Evolutionary conservation across 1,140 invertebrate genomes (phyloP).

Genomic region (Epicauta chinensis): DNA sequence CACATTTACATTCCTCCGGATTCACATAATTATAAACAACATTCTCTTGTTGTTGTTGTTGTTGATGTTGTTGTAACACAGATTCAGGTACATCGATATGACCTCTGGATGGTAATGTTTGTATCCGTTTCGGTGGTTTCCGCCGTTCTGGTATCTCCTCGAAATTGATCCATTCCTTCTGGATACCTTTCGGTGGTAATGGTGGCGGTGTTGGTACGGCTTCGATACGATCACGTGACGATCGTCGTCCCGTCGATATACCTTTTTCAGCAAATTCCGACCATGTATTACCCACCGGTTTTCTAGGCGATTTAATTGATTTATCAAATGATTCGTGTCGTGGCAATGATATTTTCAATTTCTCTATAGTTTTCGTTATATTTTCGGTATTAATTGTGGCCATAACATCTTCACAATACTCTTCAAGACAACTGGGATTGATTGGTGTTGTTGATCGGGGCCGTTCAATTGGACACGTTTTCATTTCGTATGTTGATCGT

Average conservation of each 20-base stretch:
- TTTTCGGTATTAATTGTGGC: conserved; percentile 31
- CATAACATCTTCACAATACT: conserved; percentile 51
- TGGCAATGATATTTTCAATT: conserved; percentile 64
- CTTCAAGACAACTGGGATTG: conserved; percentile 70
- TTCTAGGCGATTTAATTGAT: conserved; percentile 44
- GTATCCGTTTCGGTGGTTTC: conserved; percentile 71
- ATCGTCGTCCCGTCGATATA: conserved; percentile 32
- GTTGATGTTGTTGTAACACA: too few species aligned
- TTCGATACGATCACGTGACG: conserved; percentile 19
- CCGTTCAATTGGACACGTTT: conserved; percentile 77
- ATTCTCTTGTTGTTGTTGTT: conserved; percentile 35
- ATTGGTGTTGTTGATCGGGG: conserved; percentile 80
- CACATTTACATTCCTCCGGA: conserved; percentile 75
- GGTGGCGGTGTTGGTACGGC: conserved; percentile 40
- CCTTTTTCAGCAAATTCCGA: conserved; percentile 57
- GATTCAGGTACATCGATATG: conserved; percentile 38
- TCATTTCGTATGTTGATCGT: conserved; percentile 59
- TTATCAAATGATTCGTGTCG: conserved; percentile 48
- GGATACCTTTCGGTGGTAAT: conserved; percentile 46
- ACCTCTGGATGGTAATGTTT: conserved; percentile 58
- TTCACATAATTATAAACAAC: conserved; percentile 70
- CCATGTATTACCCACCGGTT: conserved; percentile 50
- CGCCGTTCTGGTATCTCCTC: conserved; percentile 75
- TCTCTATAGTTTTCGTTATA: conserved; percentile 46
- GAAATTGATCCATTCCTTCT: conserved; percentile 71